phyloP scores from a whole-genome alignment of 2,888 invertebrate species.

The Prostheceraeus crozeri region DNA sequence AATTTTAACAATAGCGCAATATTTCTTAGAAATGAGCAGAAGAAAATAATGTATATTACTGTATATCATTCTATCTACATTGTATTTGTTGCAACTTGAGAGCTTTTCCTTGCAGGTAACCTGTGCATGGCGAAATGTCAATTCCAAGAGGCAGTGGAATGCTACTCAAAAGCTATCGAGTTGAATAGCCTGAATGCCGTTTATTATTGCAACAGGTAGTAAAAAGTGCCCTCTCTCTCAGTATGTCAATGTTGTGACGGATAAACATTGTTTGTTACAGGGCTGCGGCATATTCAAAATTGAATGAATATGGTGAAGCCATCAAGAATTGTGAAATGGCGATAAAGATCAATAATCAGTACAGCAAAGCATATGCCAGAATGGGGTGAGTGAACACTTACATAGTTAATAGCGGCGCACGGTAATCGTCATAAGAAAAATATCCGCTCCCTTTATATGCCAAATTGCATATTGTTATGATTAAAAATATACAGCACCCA shows the following conservation, averaged over 20 bases:
- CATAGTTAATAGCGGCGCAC: too few species aligned
- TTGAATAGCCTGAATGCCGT: constrained; percentile 80
- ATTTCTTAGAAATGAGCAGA: too few species aligned
- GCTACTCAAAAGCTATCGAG: constrained; percentile 79
- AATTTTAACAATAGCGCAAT: too few species aligned
- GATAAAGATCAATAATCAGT: constrained; percentile 75
- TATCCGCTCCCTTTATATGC: too few species aligned
- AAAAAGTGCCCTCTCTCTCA: not conserved
- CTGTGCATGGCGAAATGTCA: constrained; percentile 73
- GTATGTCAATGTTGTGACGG: not conserved
- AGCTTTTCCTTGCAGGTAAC: constrained; percentile 64
- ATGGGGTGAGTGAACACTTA: constrained; percentile 67
- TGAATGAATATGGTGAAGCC: constrained; percentile 73
- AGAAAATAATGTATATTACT: too few species aligned
- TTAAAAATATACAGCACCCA: too few species aligned
- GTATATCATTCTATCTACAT: too few species aligned
- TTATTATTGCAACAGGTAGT: constrained; percentile 77
- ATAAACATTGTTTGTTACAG: too few species aligned
- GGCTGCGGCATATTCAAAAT: constrained; percentile 85
- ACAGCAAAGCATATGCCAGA: constrained; percentile 88
- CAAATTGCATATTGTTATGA: too few species aligned
- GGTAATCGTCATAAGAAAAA: too few species aligned
- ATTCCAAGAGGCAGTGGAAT: constrained; percentile 68
- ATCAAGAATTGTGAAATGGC: constrained; percentile 84
- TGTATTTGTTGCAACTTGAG: too few species aligned